Percentiles rank a stretch among this genome's conserved stretches.
phyloP scores from a whole-genome alignment of 2,113 vertebrate genomes.

The Bujurquina vittata region DNA sequence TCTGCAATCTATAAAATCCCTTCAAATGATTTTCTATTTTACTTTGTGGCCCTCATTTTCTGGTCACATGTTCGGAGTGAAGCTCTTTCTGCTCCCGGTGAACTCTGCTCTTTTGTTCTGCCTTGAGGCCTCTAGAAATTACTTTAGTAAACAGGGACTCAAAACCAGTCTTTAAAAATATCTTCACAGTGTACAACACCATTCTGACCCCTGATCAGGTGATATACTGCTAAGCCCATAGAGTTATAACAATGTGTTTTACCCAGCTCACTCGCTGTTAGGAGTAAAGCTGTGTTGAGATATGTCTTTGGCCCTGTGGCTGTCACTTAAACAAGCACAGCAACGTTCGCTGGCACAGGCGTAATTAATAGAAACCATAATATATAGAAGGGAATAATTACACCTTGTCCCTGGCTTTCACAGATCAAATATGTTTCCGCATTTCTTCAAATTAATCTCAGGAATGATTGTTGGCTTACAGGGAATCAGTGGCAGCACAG shows the following conservation, averaged over 20 bases:
- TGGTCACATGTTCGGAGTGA: conserved; percentile 42
- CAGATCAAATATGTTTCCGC: conserved; percentile 45
- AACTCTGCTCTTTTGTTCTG: conserved; percentile 69
- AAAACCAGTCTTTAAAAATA: conserved; percentile 61
- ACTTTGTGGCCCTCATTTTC: conserved; percentile 47
- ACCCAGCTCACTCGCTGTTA: conserved; percentile 25
- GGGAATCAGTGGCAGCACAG: conserved; percentile 53
- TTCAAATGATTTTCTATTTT: conserved; percentile 70
- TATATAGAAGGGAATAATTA: conserved; percentile 46
- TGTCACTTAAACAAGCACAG: conserved; percentile 35
- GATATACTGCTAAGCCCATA: conserved; percentile 42
- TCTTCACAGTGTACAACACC: conserved; percentile 31
- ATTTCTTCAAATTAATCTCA: conserved; percentile 55
- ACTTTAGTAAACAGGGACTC: conserved; percentile 60
- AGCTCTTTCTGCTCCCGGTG: conserved; percentile 47
- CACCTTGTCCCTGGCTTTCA: conserved; percentile 43
- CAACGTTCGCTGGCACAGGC: conserved; percentile 17
- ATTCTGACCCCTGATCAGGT: conserved; percentile 53
- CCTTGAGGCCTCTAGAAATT: conserved; percentile 60
- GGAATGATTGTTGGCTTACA: conserved; percentile 53
- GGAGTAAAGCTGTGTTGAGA: conserved; percentile 36
- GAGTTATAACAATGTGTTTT: conserved; percentile 45
- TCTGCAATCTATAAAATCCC: conserved; percentile 77
- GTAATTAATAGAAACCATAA: conserved; percentile 60
- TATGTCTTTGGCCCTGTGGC: conserved; percentile 30